phyloP scores from a whole-genome alignment of 2,888 invertebrate genomes.

The Opisthograptis luteolata region DNA sequence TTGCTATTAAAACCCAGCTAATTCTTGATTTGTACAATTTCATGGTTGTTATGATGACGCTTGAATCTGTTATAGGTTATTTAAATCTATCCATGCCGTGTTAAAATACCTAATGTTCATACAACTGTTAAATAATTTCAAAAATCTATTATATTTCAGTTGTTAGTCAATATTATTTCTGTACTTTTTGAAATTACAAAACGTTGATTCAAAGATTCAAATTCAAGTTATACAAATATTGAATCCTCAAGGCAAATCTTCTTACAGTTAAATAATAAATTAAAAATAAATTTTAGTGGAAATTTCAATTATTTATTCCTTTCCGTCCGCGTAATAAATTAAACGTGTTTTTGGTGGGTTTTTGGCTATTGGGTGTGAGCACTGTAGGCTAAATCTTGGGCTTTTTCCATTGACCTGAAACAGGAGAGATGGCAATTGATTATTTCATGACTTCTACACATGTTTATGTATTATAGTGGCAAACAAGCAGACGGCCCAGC shows the following conservation, averaged over 20 bases:
- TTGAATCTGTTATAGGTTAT: conserved; percentile 12
- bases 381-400: conserved; percentile 85
- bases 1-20: background rate
- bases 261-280: conserved; percentile 29
- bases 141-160: background rate
- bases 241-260: conserved; percentile 1
- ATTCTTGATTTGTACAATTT: background rate
- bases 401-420: conserved; percentile 77
- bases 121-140: conserved; percentile 15
- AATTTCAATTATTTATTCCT: conserved; percentile 40
- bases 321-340: conserved; percentile 40
- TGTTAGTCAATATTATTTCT: background rate
- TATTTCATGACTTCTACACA: no score
- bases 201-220: conserved; percentile 6
- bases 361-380: conserved; percentile 78
- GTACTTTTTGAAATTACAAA: conserved; percentile 15
- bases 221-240: background rate
- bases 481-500: no score
- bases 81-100: conserved; percentile 8
- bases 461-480: background rate
- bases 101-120: conserved; percentile 3
- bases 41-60: background rate
- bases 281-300: conserved; percentile 33
- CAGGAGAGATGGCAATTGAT: background rate
- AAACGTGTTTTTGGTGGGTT: conserved; percentile 53